Evolutionary conservation across 1,140 invertebrate species (phyloP), one percentile per base, ranked within the genome.

Genomic region (Plectrocnemia conspersa): DNA sequence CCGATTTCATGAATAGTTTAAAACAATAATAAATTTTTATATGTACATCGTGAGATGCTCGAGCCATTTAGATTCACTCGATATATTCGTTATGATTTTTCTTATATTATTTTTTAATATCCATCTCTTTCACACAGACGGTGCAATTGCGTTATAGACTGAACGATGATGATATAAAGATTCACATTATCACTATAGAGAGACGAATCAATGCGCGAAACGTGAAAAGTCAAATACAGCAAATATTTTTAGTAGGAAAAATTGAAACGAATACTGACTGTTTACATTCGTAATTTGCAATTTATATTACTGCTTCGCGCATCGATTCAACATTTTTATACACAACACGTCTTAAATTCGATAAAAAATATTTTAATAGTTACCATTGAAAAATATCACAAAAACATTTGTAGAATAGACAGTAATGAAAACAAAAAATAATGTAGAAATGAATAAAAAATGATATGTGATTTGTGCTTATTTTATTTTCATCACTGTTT

Each of bases 41-140:
- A 23, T n/a, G n/a, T 40, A 46, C 38, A 47, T 58, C 56, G 56
- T 58, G 56, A 58, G 52, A 48, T 35, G 56, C 40, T 33, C 40
- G 22, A 52, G 48, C 35, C 46, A 23, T 45, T n/a, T 45, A 45
- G 21, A 13, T 40, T 9, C 16, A 13, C 42, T 45, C 42, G 22
- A 16, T 27, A 23, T 27, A 45, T 24, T 1, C 3, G 42, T n/a
- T n/a, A n/a, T n/a, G n/a, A n/a, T n/a, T n/a, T n/a, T n/a, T n/a
- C n/a, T n/a, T n/a, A n/a, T n/a, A n/a, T n/a, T n/a, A n/a, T n/a
- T n/a, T n/a, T n/a, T n/a, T n/a, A n/a, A n/a, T n/a, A n/a, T n/a
- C n/a, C n/a, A n/a, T n/a, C n/a, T n/a, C n/a, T n/a, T n/a, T n/a
- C n/a, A n/a, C n/a, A n/a, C n/a, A n/a, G n/a, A n/a, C n/a, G n/a